Evolutionary conservation across 2,113 vertebrate genomes (phyloP), one percentile per base, ranked within the genome.

Genomic region (Naja naja): DNA sequence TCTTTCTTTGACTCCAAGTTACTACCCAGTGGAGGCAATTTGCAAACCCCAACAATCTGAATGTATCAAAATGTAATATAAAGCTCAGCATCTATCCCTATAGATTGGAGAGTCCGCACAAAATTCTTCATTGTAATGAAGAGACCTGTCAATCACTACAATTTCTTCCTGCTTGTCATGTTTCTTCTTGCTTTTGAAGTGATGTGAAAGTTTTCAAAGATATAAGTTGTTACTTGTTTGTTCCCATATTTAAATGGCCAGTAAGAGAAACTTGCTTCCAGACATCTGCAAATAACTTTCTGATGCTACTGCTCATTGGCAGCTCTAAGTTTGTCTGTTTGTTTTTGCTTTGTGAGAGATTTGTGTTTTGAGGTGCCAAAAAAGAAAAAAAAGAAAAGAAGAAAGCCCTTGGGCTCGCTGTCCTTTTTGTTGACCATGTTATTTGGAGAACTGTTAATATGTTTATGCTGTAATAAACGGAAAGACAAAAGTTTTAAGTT

Each of bases 241-340:
- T 20, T 47, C 39, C 53, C 18, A 91, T 54, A 27, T 54, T 74
- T 30, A 55, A 56, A 91, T 23, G 53, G 34, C 81, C 39, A 91
- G 18, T 43, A 43, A 34, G 23, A 92, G 49, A 27, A 74, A 34
- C 11, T 53, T 54, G 47, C 4, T 89, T 55, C 58, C 58, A 88
- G 91, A 81, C 69, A 88, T 91, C 64, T 88, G 89, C 53, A 89
- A 91, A 85, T 45, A 34, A 87, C 89, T 94, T 39, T 25, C 22
- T 53, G 54, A 34, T 55, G 43, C 88, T 58, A 58, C 53, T 27
- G 11, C 27, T 92, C 3, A n/a, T 88, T 53, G 89, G 54, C 85
- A 88, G 60, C 54, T 88, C 30, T 85, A 34, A 88, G 88, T 47
- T n/a, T 92, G 53, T 94, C 58, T 64, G n/a, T 56, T 85, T 60